phyloP scores from a whole-genome alignment of 1,140 invertebrate species.

The Eumaeus atala region DNA sequence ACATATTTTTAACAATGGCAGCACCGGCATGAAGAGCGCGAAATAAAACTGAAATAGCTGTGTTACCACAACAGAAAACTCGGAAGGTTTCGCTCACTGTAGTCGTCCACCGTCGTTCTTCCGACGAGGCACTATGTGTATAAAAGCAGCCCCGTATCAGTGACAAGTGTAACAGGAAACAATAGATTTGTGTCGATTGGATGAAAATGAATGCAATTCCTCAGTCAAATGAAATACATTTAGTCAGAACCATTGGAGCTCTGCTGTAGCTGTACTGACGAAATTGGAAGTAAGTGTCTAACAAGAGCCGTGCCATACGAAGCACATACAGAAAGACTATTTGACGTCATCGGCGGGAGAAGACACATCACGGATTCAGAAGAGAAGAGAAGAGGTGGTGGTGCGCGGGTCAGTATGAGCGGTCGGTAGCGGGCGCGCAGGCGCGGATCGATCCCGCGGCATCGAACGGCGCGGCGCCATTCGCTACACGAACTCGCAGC shows the following conservation, averaged over 20 bases:
- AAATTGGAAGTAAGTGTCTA: neutral
- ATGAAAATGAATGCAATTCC: neutral
- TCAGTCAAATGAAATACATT: neutral
- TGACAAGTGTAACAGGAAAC: constrained; percentile 11
- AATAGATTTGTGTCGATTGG: neutral
- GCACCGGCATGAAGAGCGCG: constrained; percentile 26
- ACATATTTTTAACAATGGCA: constrained; percentile 26
- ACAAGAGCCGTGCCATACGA: constrained; percentile 22
- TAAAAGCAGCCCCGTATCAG: constrained; percentile 12
- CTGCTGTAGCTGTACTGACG: neutral
- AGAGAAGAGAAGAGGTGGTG: constrained; percentile 35
- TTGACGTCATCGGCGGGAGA: constrained; percentile 16
- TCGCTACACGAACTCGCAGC: constrained; percentile 28
- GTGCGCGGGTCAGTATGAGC: constrained; percentile 37
- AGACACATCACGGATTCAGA: constrained; percentile 21
- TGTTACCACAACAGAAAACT: constrained; percentile 26
- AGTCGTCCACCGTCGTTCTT: constrained; percentile 18
- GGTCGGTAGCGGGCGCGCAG: constrained; percentile 47
- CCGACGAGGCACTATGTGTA: constrained; percentile 15
- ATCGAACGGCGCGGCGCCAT: constrained; percentile 43
- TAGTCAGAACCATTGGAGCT: neutral
- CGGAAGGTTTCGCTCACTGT: constrained; percentile 2
- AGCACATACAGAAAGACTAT: neutral
- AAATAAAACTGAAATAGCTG: constrained; percentile 17
- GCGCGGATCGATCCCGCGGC: constrained; percentile 65